Base-by-base conservation (phyloP, 2,113 vertebrate genomes). In the Scartelaos histophorus region DNA sequence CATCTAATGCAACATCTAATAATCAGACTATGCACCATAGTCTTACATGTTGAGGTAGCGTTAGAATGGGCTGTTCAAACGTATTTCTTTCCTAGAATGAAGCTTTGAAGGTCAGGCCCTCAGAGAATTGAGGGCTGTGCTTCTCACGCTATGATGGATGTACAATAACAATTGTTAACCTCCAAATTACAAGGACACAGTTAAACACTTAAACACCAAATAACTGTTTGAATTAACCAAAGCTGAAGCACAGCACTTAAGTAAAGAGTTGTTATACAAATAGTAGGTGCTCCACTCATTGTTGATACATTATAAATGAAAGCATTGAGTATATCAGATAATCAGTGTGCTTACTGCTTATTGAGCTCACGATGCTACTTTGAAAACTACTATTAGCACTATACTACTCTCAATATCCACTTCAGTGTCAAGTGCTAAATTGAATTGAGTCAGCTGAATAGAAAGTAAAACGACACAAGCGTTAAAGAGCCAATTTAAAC, bases 51-150 rank as follows among this genome's bases (percentile, higher is more conserved):
- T 7, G 17, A 53, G 17, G 17, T 6, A 1, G 15, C 1, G 16
- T 51, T 51, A 51, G 17, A 51, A 17, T 17, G 15, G 3, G 56
- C 11, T 12, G 56, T 15, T 57, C 56, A 57, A 10, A 57, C 21
- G 13, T 57, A n/a, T 57, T 25, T 13, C 38, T 22, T 25, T 58
- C 22, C 56, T 54, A 13, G 56, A 25, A 25, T 58, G 22, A n/a
- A 73, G n/a, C 11, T 24, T 61, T 74, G 80, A 86, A 80, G 72
- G 74, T 81, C 75, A 81, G 66, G 56, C 25, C 56, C 56, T 67
- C 58, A 71, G 29, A 45, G 12, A 49, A 66, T 46, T 49, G 67
- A 76, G 11, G 49, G 46, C 61, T 66, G 62, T 35, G 60, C 1
- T 64, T 38, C 17, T 64, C 34, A 64, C 60, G 17, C 34, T n/a